Conservation (phyloP, 2,113 vertebrate genomes). For the Melanerpes aurifrons region DNA sequence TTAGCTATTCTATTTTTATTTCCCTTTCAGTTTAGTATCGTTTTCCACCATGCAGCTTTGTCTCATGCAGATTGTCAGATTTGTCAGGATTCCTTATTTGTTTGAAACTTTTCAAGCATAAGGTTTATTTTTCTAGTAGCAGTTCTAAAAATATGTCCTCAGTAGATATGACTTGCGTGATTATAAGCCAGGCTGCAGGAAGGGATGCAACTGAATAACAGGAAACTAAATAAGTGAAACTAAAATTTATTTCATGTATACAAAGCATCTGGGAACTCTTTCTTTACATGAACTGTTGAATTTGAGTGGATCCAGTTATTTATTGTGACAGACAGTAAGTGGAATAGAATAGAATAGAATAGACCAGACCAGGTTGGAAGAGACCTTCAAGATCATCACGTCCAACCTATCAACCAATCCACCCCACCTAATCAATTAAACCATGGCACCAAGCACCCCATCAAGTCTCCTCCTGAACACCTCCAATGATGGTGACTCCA, state of each 20-base stretch:
- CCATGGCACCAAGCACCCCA: no score
- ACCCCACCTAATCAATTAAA: no score
- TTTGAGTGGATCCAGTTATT: not conserved
- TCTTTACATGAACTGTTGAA: not conserved
- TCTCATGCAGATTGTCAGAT: slow-evolving; percentile 6
- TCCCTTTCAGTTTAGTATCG: not conserved
- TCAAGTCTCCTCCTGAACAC: no score
- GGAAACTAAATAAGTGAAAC: not conserved
- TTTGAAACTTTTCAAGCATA: slow-evolving; percentile 24
- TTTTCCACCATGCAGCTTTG: slow-evolving; percentile 1
- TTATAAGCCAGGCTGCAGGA: slow-evolving; percentile 2
- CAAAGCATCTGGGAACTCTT: not conserved
- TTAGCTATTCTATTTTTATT: slow-evolving; percentile 22
- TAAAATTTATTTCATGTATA: not conserved
- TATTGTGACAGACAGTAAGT: slow-evolving; percentile 11
- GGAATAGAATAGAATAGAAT: not conserved
- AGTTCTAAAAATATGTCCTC: slow-evolving; percentile 30
- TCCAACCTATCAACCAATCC: no score
- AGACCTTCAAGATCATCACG: no score
- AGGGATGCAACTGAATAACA: not conserved
- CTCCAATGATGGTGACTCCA: no score
- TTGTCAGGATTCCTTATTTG: slow-evolving; percentile 30
- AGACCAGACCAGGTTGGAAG: no score
- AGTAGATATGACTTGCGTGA: not conserved
- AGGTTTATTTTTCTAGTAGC: slow-evolving; percentile 6